Evolutionary conservation across 2,888 invertebrate species (phyloP).

Genomic region (Phyto melanocephala): DNA sequence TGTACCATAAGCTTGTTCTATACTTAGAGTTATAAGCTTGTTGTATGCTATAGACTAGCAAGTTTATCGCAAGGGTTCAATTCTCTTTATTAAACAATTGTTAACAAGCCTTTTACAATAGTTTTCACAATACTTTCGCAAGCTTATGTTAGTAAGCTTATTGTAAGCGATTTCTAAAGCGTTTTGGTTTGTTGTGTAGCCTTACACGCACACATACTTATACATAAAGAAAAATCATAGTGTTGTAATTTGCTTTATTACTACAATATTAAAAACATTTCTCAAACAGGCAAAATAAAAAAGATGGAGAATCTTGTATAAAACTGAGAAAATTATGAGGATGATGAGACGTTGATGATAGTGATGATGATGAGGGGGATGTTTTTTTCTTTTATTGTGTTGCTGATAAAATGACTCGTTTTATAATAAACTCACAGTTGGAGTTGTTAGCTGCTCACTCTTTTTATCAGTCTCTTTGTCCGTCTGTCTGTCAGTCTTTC

Average conservation of each 20-base stretch:
- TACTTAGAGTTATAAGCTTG: too few relatives aligned
- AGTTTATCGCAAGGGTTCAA: too few relatives aligned
- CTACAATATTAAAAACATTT: conserved; percentile 50
- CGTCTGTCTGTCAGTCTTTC: not conserved
- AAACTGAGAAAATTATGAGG: conserved; percentile 11
- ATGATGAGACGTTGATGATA: conserved; percentile 16
- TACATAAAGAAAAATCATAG: conserved; percentile 16
- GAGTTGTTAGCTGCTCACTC: conserved; percentile 33
- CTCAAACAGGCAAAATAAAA: not conserved
- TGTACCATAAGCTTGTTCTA: too few relatives aligned
- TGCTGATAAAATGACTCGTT: conserved; percentile 15
- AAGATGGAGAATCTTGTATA: not conserved
- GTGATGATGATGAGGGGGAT: conserved; percentile 8
- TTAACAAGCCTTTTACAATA: too few relatives aligned
- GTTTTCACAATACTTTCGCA: too few relatives aligned
- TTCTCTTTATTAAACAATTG: too few relatives aligned
- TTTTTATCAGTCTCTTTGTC: not conserved
- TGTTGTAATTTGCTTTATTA: conserved; percentile 59
- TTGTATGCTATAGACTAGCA: too few relatives aligned
- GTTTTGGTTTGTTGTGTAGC: too few relatives aligned
- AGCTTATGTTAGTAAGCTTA: too few relatives aligned
- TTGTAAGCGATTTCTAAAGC: too few relatives aligned
- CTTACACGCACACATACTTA: too few relatives aligned
- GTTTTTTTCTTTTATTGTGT: conserved; percentile 9
- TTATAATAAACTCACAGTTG: conserved; percentile 46